Percentiles rank a stretch among this genome's conserved stretches.
These are phyloP conservation scores for Geococcyx californianus DNA, from an alignment of 2,113 vertebrate species.

Conservation along the genomic window DNA sequence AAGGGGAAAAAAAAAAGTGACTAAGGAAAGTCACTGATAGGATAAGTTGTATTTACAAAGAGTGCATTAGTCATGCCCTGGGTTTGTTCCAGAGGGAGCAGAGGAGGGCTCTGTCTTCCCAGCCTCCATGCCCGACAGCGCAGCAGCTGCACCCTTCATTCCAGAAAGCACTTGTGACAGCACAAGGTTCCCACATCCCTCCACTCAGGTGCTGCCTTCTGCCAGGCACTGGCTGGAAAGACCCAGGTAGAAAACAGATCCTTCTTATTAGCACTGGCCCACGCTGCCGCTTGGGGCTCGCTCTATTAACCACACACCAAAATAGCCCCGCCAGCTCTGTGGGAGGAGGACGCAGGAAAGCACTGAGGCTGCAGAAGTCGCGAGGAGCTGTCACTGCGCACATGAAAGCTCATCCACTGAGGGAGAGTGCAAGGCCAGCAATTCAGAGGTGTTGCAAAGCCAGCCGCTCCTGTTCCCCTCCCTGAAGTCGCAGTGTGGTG, in stretches of 20 bases:
- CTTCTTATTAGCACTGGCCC: not conserved
- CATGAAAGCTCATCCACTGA: slow-evolving; percentile 17
- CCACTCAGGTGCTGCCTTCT: not conserved
- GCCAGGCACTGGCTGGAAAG: not conserved
- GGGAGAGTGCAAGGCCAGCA: slow-evolving; percentile 42
- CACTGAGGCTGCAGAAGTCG: slow-evolving; percentile 33
- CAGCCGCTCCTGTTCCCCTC: not conserved
- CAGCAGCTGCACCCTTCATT: not conserved
- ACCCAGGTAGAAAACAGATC: not conserved
- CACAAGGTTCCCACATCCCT: not conserved
- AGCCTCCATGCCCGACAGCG: fast-evolving
- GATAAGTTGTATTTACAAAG: slow-evolving; percentile 43
- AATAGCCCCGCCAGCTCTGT: not conserved
- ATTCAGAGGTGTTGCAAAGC: not conserved
- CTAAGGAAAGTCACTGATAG: slow-evolving; percentile 49
- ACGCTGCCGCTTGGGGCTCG: not conserved
- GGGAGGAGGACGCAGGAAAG: not conserved
- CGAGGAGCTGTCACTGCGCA: slow-evolving; percentile 29
- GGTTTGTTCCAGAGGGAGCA: slow-evolving; percentile 5
- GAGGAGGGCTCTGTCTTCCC: not conserved
- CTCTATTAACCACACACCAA: not conserved
- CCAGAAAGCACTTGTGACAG: fast-evolving
- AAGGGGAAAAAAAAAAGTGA: not conserved
- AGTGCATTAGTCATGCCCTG: slow-evolving; percentile 38
- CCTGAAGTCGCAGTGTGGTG: not conserved